Percentiles rank a stretch among this genome's conserved stretches.
Conservation (phyloP, 2,888 invertebrate species). For the Sericinus montela region DNA sequence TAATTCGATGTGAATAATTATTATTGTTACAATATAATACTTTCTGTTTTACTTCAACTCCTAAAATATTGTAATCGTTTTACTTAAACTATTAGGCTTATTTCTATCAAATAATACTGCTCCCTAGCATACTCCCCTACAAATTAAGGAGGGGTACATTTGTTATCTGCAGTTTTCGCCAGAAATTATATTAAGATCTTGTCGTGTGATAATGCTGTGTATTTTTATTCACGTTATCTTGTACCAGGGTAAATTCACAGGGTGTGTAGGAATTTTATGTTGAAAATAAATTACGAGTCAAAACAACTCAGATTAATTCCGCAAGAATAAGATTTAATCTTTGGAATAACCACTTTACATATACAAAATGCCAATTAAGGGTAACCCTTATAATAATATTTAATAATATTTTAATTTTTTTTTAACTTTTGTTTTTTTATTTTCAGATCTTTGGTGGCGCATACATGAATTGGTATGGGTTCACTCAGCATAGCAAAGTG, state of each 20-base stretch:
- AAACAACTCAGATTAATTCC: conserved; percentile 58
- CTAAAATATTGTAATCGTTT: neutral
- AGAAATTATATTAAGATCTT: conserved; percentile 75
- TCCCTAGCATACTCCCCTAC: conserved; percentile 46
- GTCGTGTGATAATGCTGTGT: conserved; percentile 64
- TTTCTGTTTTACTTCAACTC: no score
- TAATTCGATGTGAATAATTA: no score
- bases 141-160: conserved; percentile 66
- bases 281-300: conserved; percentile 61
- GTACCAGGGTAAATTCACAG: conserved; percentile 43
- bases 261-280: conserved; percentile 54
- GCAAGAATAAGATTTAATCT: conserved; percentile 46
- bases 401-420: no score
- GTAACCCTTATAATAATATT: neutral
- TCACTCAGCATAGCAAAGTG: conserved; percentile 70
- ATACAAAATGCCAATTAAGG: conserved; percentile 14
- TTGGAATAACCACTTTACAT: no score
- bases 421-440: conserved; percentile 13
- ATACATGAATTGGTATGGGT: conserved; percentile 78
- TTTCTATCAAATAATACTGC: conserved; percentile 71
- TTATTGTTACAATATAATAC: no score
- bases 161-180: conserved; percentile 69
- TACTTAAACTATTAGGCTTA: conserved; percentile 61
- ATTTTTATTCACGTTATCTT: conserved; percentile 55
- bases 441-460: conserved; percentile 62